Evolutionary conservation across 1,140 invertebrate species (phyloP).

Genomic region (Leptopilina boulardi): DNA sequence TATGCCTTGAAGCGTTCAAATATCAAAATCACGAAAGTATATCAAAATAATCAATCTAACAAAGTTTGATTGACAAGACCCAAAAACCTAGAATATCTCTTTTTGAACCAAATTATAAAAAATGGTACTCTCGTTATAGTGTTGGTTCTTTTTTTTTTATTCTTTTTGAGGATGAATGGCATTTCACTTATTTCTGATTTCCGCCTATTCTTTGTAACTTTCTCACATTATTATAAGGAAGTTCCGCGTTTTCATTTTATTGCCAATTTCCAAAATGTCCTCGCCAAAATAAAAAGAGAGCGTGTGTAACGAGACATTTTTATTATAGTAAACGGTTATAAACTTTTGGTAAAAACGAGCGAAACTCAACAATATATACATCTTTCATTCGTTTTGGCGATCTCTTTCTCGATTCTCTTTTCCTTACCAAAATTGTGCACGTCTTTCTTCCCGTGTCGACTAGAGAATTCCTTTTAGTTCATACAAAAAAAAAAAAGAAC

Average conservation of each 20-base stretch:
- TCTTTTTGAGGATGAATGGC: no score
- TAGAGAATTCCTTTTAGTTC: conserved; percentile 10
- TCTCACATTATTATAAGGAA: not conserved
- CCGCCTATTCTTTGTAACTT: not conserved
- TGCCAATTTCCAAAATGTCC: not conserved
- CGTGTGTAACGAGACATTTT: conserved; percentile 14
- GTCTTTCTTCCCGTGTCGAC: not conserved
- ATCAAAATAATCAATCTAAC: conserved; percentile 8
- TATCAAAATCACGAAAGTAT: not conserved
- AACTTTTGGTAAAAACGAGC: conserved; percentile 16
- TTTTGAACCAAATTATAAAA: no score
- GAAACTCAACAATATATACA: not conserved
- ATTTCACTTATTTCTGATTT: no score
- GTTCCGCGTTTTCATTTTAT: not conserved
- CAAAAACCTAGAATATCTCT: not conserved
- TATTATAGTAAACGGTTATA: conserved; percentile 12
- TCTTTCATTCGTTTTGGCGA: not conserved
- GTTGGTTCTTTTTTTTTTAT: no score
- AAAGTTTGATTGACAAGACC: not conserved
- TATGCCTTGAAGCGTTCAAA: not conserved
- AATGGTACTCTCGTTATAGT: no score
- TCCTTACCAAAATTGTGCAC: not conserved
- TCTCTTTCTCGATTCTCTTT: not conserved
- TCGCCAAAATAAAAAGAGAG: not conserved
- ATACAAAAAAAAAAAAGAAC: not conserved